Base-by-base conservation (phyloP, 1,140 invertebrate species). In the Andrena cerasifolii region DNA sequence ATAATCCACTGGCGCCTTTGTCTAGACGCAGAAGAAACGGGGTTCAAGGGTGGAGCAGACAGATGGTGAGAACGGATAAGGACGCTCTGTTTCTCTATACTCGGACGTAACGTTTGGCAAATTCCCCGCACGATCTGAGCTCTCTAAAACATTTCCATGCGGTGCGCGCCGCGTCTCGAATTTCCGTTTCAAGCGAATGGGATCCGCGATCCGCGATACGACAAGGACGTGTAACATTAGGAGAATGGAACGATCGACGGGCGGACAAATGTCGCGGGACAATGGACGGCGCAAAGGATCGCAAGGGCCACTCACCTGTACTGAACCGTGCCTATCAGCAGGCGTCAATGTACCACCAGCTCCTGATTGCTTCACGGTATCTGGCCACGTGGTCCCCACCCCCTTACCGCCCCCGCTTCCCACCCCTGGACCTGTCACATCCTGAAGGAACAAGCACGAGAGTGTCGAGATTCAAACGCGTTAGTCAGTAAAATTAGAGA, bases 291-390 rank as follows among this genome's bases (percentile, higher is more conserved):
- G 58, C 16, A 78, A 72, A 78, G 79, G 79, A 83, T 74, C 59
- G 70, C 58, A 24, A 84, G 85, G 88, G 90, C 78, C 84, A 93
- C 94, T 94, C 94, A 98, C 97, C 97, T 98, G 97, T 87, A 98
- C 97, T 90, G 97, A 98, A 92, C 98, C 98, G 93, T 98, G 97
- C 92, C 97, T 95, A 94, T 98, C 97, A 89, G 97, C 97, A 86
- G 97, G 97, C 83, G 97, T 98, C 89, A 98, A 95, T 91, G 95
- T 95, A 87, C 95, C 95, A 90, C 91, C 91, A 84, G 93, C 96
- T 95, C 86, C 96, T 95, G 85, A 96, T 94, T 92, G 92, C 90
- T 91, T 90, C 93, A 91, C 91, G 93, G 92, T 93, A 90, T 95
- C 93, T 89, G 94, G 92, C 73, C 93, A 94, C 73, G 93, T 93